Conservation (phyloP, 2,113 vertebrate species). For the Sigmodon hispidus region DNA sequence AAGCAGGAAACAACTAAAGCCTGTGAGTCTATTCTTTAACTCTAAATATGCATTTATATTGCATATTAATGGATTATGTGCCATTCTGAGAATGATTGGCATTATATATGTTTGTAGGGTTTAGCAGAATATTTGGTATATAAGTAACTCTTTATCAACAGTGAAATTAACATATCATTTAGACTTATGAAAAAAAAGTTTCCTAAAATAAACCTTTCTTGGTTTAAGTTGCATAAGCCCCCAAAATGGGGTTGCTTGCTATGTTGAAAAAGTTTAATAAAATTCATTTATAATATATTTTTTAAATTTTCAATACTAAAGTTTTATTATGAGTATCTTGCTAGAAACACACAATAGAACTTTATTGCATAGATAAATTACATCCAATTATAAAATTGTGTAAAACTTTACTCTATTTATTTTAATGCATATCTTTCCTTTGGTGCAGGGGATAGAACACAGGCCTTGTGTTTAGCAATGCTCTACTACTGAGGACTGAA, state of each 20-base stretch:
- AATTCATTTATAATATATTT: not conserved
- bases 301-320: not conserved
- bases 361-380: not conserved
- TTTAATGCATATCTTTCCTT: not conserved
- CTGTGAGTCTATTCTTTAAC: not conserved
- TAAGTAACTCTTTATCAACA: not conserved
- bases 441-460: too few relatives aligned
- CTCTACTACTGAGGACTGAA: not conserved
- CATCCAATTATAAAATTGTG: not conserved
- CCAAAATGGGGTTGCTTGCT: too few relatives aligned
- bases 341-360: not conserved
- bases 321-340: not conserved
- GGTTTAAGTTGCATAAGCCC: slow-evolving; percentile 7
- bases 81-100: not conserved
- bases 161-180: slow-evolving; percentile 12
- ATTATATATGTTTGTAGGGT: slow-evolving; percentile 26
- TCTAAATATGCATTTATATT: not conserved
- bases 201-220: slow-evolving; percentile 29
- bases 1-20: not conserved
- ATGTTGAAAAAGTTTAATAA: slow-evolving; percentile 52
- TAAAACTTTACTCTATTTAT: not conserved
- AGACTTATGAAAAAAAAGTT: not conserved
- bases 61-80: not conserved
- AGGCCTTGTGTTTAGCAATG: not conserved
- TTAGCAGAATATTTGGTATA: not conserved